phyloP scores from a whole-genome alignment of 2,113 vertebrate species.

The Jaculus jaculus region DNA sequence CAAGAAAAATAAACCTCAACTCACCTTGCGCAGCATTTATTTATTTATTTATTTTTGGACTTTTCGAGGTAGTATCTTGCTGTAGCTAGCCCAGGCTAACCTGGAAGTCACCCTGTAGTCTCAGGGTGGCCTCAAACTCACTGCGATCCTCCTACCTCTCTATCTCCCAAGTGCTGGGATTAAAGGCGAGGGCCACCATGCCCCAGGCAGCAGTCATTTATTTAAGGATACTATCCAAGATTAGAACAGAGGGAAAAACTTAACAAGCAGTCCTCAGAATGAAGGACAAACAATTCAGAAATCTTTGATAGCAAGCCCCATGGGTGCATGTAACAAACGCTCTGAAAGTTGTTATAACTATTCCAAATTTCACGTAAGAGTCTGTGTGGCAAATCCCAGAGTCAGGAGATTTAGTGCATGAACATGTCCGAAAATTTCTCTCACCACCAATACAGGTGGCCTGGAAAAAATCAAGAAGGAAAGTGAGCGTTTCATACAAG shows the following conservation, averaged over 20 bases:
- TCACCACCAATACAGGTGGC: too few relatives aligned
- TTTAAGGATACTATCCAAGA: constrained; percentile 25
- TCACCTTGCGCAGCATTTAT: background rate
- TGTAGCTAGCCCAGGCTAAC: background rate
- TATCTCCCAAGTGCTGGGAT: too few relatives aligned
- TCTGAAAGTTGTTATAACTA: constrained; percentile 44
- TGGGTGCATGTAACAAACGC: background rate
- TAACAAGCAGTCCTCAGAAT: background rate
- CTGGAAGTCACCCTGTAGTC: too few relatives aligned
- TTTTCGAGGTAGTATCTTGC: background rate
- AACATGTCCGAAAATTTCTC: too few relatives aligned
- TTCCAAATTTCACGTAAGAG: constrained; percentile 21
- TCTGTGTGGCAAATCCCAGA: background rate
- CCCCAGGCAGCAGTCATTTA: background rate
- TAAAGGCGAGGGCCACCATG: too few relatives aligned
- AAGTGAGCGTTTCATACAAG: background rate
- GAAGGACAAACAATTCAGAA: background rate
- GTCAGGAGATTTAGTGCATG: background rate
- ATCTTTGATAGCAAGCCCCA: background rate
- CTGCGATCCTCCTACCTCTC: too few relatives aligned
- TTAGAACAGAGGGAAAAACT: background rate
- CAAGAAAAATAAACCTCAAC: too few relatives aligned
- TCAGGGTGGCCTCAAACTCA: too few relatives aligned
- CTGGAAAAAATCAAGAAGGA: background rate
- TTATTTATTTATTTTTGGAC: background rate